Evolutionary conservation across 2,113 vertebrate genomes (phyloP), one percentile per base, ranked within the genome.

Genomic region (Smithornis capensis): DNA sequence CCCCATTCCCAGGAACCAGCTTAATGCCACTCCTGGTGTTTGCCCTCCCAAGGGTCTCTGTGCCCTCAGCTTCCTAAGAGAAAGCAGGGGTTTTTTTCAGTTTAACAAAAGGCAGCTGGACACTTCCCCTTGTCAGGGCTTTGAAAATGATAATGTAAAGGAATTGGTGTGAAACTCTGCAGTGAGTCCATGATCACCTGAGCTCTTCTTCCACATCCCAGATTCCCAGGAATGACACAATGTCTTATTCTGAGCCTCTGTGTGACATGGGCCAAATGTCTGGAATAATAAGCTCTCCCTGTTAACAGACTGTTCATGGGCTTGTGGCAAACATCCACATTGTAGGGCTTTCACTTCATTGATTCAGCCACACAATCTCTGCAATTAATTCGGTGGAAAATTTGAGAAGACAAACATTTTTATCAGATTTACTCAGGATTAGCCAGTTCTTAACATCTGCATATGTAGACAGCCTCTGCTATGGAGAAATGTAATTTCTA

Each of bases 371-470:
- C 83, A 91, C 59, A 18, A 83, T 68, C 83, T 13, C 55, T 33
- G 19, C 92, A 63, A 24, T 45, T 42, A 88, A 80, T 79, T 67
- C 14, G 2, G 22, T 8, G 87, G 63, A 75, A 91, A 83, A 86
- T 35, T 31, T 7, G 73, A 95, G 90, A 59, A 77, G 42, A 79
- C 42, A 59, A 83, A 90, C 3, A 29, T 73, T 92, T 95, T 91
- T 62, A 50, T 63, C 87, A 64, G 82, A 28, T 80, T 83, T 78
- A 25, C 50, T 87, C 67, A 28, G 81, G 89, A 82, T 95, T 37
- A 83, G 87, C 74, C 91, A 73, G 75, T 29, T 91, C 71, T 50
- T 31, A 47, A 50, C 93, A 83, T 89, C 95, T 83, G 87, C 91
- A 59, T 3, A 31, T 70, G 57, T 16, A 31, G 78, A 74, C 70